Evolutionary conservation across 37 sponge, comb jelly and placozoan species (phyloP).

Genomic region (Corticium candelabrum): DNA sequence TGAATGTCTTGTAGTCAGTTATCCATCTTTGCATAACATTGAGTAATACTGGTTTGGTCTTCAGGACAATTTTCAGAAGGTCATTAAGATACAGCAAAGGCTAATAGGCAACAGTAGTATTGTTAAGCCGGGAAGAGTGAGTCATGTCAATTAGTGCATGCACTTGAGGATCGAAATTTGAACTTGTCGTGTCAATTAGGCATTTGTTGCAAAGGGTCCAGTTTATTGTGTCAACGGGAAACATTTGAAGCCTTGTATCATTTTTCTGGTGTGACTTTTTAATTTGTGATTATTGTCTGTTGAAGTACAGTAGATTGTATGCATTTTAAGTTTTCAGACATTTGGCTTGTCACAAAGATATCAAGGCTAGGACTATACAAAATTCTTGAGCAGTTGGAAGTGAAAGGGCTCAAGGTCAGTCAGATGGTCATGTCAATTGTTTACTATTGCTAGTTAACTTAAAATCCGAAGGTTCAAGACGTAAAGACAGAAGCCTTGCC

Average conservation of each 20-base stretch:
- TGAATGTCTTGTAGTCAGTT: not conserved
- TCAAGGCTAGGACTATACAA: not conserved
- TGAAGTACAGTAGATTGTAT: too few relatives aligned
- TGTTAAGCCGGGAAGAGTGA: not conserved
- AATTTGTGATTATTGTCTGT: too few relatives aligned
- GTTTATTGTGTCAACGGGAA: not conserved
- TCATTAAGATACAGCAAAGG: not conserved
- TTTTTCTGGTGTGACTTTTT: not conserved
- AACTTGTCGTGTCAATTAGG: slow-evolving; percentile 2
- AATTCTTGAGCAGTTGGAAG: not conserved
- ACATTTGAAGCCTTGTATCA: not conserved
- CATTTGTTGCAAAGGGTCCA: not conserved
- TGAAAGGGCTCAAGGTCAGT: not conserved
- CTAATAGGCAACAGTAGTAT: not conserved
- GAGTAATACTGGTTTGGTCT: too few relatives aligned
- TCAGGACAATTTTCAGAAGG: slow-evolving; percentile 1
- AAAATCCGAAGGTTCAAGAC: not conserved
- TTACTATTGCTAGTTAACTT: too few relatives aligned
- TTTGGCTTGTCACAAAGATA: not conserved
- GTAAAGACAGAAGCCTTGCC: not conserved
- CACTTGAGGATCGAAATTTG: not conserved
- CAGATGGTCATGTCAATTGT: too few relatives aligned
- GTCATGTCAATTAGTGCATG: not conserved
- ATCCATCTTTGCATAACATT: not conserved
- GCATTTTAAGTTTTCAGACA: slow-evolving; percentile 1